A percentile compares a stretch with the other conserved stretches of the same genome.
Conservation (phyloP, 2,797 vertebrate species). For the Takifugu rubripes region DNA sequence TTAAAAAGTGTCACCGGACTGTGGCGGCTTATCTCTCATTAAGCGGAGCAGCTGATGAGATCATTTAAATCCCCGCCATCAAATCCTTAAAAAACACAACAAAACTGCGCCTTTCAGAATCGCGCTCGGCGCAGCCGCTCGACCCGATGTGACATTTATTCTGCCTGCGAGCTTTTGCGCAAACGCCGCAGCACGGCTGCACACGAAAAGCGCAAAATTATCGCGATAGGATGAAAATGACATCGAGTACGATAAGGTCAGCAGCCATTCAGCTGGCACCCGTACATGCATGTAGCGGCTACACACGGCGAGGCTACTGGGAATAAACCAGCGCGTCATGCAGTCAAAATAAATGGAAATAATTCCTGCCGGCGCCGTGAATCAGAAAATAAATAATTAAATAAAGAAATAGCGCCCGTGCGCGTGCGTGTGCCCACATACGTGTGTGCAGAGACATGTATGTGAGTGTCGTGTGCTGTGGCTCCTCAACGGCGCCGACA, state of each 20-base stretch:
- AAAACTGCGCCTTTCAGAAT: constrained; percentile 1
- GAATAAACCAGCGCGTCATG: not conserved
- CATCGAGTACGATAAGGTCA: constrained; percentile 61
- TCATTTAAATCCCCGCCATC: not conserved
- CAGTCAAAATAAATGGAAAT: not conserved
- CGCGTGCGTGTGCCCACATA: constrained; percentile 11
- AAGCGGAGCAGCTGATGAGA: not conserved
- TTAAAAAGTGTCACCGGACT: not conserved
- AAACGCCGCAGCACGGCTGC: constrained; percentile 23
- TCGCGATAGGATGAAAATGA: constrained; percentile 58
- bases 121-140: constrained; percentile 17
- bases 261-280: constrained; percentile 25
- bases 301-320: not conserved
- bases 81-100: not conserved
- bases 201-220: constrained; percentile 21
- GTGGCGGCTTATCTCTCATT: not conserved
- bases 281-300: constrained; percentile 3
- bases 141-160: constrained; percentile 36
- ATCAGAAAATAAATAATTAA: constrained; percentile 55
- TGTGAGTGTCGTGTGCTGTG: constrained; percentile 15
- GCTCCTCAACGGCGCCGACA: constrained; percentile 22
- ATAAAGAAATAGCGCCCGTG: constrained; percentile 25
- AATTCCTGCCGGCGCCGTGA: constrained; percentile 32
- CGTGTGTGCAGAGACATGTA: constrained; percentile 2
- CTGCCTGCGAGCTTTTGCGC: constrained; percentile 13